Base-by-base conservation (phyloP, 2,797 vertebrate species). In the Xerus rutilus region DNA sequence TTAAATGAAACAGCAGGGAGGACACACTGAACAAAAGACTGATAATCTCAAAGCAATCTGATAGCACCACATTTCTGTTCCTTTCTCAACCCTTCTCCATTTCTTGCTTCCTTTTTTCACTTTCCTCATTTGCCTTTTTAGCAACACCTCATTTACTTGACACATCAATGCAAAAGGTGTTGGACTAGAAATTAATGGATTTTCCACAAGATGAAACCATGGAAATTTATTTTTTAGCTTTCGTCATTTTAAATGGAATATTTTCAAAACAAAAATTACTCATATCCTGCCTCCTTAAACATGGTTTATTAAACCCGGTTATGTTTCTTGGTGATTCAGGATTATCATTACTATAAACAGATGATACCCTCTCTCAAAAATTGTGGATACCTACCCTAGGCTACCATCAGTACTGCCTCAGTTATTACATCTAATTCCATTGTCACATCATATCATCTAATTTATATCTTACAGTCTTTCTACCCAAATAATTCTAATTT, bases 131-230 rank as follows among this genome's bases (percentile, higher is more conserved):
- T 64, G 47, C 13, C 57, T 30, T 74, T 64, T 85, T 57, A 84
- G 39, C 70, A 74, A 94, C 67, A 91, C 57, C 64, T 88, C 86
- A 49, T 94, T 94, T 86, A 93, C 64, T 79, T 83, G 78, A 78
- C 54, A 39, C 43, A 79, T 52, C 52, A 62, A 52, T 79, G 69
- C 88, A 65, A 74, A 74, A 92, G 12, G 64, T 54, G 28, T 88
- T 93, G 57, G 74, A 94, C 65, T 74, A 89, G 76, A 89, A 96
- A 59, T 89, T 30, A 97, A 95, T 86, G 78, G 62, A 67, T 84
- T 94, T 93, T 91, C 64, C 52, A 86, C 35, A 69, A 91, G 91
- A 59, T n/a, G 77, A 91, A 78, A 79, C 69, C 70, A 86, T 57
- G n/a, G 39, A 86, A 89, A 95, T 93, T 78, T 47, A 82, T 95